Percentiles rank a stretch among this genome's conserved stretches.
phyloP scores from a whole-genome alignment of 2,113 vertebrate genomes.

The Puma concolor region DNA sequence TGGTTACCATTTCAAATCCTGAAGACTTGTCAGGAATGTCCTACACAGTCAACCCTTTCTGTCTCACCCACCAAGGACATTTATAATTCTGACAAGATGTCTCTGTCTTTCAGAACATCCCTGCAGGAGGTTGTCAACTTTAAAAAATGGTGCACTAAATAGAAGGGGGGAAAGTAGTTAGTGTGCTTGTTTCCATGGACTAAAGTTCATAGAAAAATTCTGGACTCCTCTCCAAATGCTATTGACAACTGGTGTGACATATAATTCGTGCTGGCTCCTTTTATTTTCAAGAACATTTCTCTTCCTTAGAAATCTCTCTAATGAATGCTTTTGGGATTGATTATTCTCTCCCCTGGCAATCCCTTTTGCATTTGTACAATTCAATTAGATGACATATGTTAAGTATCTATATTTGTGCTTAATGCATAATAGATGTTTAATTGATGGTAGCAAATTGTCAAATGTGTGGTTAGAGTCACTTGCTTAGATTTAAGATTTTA shows the following conservation, averaged over 20 bases:
- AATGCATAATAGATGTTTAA: slow-evolving; percentile 28
- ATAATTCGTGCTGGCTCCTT: not conserved
- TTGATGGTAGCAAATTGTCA: not conserved
- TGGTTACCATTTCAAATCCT: slow-evolving; percentile 16
- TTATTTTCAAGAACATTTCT: slow-evolving; percentile 40
- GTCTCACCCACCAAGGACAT: slow-evolving; percentile 62
- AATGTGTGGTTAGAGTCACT: not conserved
- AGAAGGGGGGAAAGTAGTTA: slow-evolving; percentile 16
- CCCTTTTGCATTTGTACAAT: slow-evolving; percentile 41
- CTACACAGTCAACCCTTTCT: slow-evolving; percentile 35
- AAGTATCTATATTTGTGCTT: slow-evolving; percentile 1
- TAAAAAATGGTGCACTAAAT: slow-evolving; percentile 59
- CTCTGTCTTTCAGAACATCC: slow-evolving; percentile 68
- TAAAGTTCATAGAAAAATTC: slow-evolving; percentile 49
- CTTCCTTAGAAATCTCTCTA: slow-evolving; percentile 47
- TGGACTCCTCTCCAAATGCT: slow-evolving; percentile 18
- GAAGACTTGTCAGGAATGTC: slow-evolving; percentile 42
- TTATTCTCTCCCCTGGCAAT: slow-evolving; percentile 21
- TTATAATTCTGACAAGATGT: slow-evolving; percentile 69
- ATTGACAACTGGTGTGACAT: not conserved
- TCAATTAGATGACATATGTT: slow-evolving; percentile 53
- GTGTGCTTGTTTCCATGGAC: slow-evolving; percentile 47
- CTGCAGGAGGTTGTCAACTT: slow-evolving; percentile 72
- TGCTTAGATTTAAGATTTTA: not conserved
- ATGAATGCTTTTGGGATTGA: not conserved